phyloP scores from a whole-genome alignment of 2,113 vertebrate species.

The Gavia stellata region DNA sequence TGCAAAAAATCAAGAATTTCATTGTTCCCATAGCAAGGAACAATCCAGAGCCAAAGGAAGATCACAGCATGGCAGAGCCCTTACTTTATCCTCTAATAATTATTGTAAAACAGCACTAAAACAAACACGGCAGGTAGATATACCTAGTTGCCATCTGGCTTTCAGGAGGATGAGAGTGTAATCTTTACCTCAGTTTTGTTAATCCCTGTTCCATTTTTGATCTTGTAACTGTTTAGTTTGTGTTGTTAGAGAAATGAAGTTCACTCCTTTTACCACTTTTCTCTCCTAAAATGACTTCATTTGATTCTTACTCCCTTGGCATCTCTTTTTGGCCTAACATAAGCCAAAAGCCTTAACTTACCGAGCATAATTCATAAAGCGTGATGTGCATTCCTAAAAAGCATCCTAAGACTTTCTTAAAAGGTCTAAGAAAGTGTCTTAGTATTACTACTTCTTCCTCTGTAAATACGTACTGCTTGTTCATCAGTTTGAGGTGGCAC shows the following conservation, averaged over 20 bases:
- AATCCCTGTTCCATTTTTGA: not conserved
- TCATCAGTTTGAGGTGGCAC: not conserved
- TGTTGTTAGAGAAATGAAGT: not conserved
- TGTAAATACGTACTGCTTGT: not conserved
- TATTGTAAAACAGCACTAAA: not conserved
- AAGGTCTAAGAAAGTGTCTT: not conserved
- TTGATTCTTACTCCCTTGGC: not conserved
- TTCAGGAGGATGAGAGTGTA: not conserved
- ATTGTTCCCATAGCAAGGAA: not conserved
- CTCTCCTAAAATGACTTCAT: not conserved
- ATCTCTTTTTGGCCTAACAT: not conserved
- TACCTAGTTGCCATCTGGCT: not conserved
- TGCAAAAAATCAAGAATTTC: not conserved
- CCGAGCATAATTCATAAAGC: not conserved
- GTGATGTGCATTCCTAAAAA: not conserved
- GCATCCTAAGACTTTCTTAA: not conserved
- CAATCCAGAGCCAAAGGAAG: not conserved
- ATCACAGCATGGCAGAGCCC: not conserved
- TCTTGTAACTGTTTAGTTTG: not conserved
- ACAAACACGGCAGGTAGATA: not conserved
- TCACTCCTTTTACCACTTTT: not conserved
- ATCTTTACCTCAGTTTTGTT: not conserved
- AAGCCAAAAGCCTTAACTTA: not conserved
- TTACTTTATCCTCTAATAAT: not conserved
- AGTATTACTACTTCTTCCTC: not conserved